These are phyloP conservation scores for Lytechinus variegatus DNA, from an alignment of 35 echinoderm and acorn worm genomes.

Conservation along the genomic window DNA sequence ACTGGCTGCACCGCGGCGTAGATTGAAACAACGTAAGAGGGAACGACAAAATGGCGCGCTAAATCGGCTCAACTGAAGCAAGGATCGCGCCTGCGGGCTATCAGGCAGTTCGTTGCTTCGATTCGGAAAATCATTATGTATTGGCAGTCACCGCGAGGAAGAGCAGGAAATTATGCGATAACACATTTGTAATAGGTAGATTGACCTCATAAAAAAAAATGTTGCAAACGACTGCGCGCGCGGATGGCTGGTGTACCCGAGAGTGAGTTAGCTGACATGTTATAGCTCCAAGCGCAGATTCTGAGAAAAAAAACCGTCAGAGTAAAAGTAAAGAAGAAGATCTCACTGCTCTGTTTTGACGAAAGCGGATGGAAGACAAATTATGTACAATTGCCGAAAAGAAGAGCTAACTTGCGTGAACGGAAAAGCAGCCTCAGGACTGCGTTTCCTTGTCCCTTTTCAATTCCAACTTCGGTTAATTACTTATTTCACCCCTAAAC, in stretches of 20 bases:
- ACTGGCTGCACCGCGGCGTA: not conserved
- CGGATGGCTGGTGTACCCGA: not conserved
- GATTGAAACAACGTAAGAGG: not conserved
- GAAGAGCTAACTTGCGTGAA: constrained; percentile 21
- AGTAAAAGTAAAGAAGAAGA: constrained; percentile 29
- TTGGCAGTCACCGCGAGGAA: constrained; percentile 38
- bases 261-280: not conserved
- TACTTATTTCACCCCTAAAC: constrained; percentile 42
- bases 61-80: constrained; percentile 48
- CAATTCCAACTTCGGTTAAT: constrained; percentile 42
- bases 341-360: not conserved
- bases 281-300: constrained; percentile 19
- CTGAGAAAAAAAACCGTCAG: not conserved
- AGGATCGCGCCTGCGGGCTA: constrained; percentile 27
- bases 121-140: constrained; percentile 53
- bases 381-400: constrained; percentile 42
- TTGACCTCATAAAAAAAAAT: constrained; percentile 47
- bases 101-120: constrained; percentile 33
- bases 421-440: constrained; percentile 25
- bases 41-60: constrained; percentile 30
- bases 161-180: constrained; percentile 54
- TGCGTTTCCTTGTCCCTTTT: constrained; percentile 17
- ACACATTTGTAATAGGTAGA: constrained; percentile 44
- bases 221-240: constrained; percentile 31
- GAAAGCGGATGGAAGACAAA: constrained; percentile 32